Evolutionary conservation across 2,888 invertebrate species (phyloP).

Genomic region (Cremastobaeus sp.): DNA sequence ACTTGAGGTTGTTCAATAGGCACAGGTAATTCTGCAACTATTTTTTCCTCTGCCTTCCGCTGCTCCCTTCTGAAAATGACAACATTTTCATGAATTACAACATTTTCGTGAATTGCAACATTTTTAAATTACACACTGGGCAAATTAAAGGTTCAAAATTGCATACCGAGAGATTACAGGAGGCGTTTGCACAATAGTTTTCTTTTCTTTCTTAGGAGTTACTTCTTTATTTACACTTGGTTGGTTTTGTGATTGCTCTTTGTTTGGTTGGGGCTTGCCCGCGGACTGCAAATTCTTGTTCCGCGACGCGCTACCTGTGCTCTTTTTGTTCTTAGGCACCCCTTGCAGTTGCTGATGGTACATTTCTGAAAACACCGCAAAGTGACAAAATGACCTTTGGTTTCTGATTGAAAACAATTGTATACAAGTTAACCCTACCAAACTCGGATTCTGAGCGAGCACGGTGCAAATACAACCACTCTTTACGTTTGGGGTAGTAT

Average conservation of each 20-base stretch:
- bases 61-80: slow-evolving; percentile 66
- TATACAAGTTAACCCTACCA: too few relatives aligned
- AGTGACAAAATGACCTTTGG: too few relatives aligned
- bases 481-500: slow-evolving; percentile 93
- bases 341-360: slow-evolving; percentile 85
- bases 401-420: too few relatives aligned
- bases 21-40: slow-evolving; percentile 57
- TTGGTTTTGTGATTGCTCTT: slow-evolving; percentile 79
- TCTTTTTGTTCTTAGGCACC: slow-evolving; percentile 80
- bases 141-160: slow-evolving; percentile 13
- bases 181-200: slow-evolving; percentile 63
- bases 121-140: neutral
- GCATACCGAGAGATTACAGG: slow-evolving; percentile 68
- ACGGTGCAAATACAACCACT: slow-evolving; percentile 97
- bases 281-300: slow-evolving; percentile 71
- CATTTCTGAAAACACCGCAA: slow-evolving; percentile 81
- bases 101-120: neutral
- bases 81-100: too few relatives aligned
- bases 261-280: slow-evolving; percentile 76
- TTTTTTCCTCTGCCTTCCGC: slow-evolving; percentile 68
- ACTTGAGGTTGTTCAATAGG: slow-evolving; percentile 63
- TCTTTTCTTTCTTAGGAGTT: slow-evolving; percentile 75
- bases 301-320: slow-evolving; percentile 73
- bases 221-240: slow-evolving; percentile 73
- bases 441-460: slow-evolving; percentile 83